Evolutionary conservation across 2,888 invertebrate genomes (phyloP).

Genomic region (Epistrophe eligans): DNA sequence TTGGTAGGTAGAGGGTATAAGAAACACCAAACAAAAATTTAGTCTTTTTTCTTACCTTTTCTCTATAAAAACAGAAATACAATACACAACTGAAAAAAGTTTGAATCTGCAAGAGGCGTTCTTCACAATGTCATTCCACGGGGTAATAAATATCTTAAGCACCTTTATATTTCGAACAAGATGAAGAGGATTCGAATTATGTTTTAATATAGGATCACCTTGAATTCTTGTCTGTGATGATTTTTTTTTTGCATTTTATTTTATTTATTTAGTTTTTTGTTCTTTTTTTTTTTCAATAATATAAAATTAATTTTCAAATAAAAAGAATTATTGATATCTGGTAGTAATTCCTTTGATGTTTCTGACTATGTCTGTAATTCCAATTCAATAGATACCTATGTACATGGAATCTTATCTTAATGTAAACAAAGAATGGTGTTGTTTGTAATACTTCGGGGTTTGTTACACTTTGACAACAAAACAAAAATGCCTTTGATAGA

Average conservation of each 20-base stretch:
- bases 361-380: not conserved
- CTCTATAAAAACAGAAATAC: not conserved
- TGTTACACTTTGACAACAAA: constrained; percentile 12
- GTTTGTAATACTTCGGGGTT: constrained; percentile 25
- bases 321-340: constrained; percentile 32
- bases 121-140: constrained; percentile 58
- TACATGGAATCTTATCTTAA: constrained; percentile 66
- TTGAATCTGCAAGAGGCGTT: constrained; percentile 60
- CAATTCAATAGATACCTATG: constrained; percentile 17
- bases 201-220: constrained; percentile 12
- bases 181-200: constrained; percentile 27
- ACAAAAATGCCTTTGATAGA: constrained; percentile 12
- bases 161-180: not conserved
- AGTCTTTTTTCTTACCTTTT: constrained; percentile 19
- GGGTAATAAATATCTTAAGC: constrained; percentile 55
- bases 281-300: constrained; percentile 11
- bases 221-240: constrained; percentile 13
- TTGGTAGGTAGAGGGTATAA: not conserved
- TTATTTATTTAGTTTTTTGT: not conserved
- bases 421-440: constrained; percentile 65
- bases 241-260: not conserved
- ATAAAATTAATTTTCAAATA: constrained; percentile 6
- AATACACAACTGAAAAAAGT: constrained; percentile 9
- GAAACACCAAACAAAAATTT: not conserved
- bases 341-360: constrained; percentile 17